phyloP scores from a whole-genome alignment of 2,888 invertebrate genomes.

The Campaea margaritaria region DNA sequence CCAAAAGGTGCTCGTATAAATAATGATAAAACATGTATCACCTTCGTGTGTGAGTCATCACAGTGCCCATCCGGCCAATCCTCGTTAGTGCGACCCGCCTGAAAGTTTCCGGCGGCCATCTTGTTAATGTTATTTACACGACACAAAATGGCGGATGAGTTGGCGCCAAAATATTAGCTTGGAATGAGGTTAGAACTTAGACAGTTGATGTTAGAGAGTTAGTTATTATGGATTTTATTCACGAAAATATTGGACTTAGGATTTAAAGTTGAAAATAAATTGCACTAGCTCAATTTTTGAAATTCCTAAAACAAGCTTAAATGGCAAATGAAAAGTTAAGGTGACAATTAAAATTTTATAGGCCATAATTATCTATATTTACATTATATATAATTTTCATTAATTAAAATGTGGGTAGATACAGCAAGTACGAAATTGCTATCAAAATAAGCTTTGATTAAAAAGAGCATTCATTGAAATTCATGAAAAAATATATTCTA shows the following conservation, averaged over 20 bases:
- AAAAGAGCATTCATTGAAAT: no score
- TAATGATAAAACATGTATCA: constrained; percentile 61
- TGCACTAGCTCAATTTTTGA: not conserved
- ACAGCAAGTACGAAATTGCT: no score
- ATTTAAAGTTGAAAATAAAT: not conserved
- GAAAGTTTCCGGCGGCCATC: constrained; percentile 69
- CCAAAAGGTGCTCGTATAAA: constrained; percentile 6
- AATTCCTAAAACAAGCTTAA: not conserved
- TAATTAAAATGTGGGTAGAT: no score
- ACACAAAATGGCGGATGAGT: constrained; percentile 63
- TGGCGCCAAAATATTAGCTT: constrained; percentile 48
- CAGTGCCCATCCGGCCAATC: constrained; percentile 77
- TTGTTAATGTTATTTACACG: constrained; percentile 78
- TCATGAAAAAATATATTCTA: no score
- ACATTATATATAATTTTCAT: no score
- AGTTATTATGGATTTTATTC: constrained; percentile 33
- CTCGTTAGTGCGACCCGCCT: constrained; percentile 76
- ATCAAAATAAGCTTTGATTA: no score
- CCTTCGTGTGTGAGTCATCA: constrained; percentile 82
- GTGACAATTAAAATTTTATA: no score
- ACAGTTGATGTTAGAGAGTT: constrained; percentile 32
- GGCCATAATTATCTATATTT: no score
- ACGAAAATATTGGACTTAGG: constrained; percentile 5
- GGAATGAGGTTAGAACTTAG: constrained; percentile 29
- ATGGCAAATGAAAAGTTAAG: no score